Conservation (phyloP, 2,113 vertebrate species). For the Microcebus jonahi region DNA sequence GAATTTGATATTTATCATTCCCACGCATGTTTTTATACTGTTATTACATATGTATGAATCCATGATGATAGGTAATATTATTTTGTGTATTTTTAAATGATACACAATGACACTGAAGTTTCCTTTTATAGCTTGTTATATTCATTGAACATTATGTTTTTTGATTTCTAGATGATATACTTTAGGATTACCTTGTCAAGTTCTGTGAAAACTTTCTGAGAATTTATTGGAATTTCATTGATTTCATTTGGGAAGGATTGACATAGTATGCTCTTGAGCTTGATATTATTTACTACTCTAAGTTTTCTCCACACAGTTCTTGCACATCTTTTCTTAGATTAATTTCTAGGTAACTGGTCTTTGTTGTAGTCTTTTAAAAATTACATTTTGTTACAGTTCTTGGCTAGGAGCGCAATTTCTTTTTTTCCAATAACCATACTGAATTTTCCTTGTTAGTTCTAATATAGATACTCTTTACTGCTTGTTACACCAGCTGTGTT, state of each 20-base stretch:
- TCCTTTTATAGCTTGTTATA: background rate
- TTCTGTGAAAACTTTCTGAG: background rate
- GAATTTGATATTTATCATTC: background rate
- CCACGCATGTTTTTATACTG: background rate
- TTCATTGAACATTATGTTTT: background rate
- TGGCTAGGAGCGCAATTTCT: background rate
- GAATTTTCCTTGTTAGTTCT: background rate
- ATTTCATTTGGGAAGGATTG: background rate
- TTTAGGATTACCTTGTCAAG: background rate
- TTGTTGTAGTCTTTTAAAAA: conserved; percentile 1
- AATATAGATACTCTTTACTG: background rate
- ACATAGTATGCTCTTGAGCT: background rate
- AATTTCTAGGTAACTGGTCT: background rate
- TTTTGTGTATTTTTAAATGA: background rate
- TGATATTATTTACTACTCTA: background rate
- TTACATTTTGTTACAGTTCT: background rate
- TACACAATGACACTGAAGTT: background rate
- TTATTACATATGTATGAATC: background rate
- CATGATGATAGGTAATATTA: background rate
- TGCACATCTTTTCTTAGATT: background rate
- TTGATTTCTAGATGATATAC: background rate
- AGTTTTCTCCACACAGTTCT: background rate
- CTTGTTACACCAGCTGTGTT: background rate
- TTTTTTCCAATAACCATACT: background rate
- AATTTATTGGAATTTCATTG: conserved; percentile 8